A percentile compares a stretch with the other conserved stretches of the same genome.
Evolutionary conservation across 2,113 vertebrate species (phyloP).

Genomic region (Vulpes vulpes): DNA sequence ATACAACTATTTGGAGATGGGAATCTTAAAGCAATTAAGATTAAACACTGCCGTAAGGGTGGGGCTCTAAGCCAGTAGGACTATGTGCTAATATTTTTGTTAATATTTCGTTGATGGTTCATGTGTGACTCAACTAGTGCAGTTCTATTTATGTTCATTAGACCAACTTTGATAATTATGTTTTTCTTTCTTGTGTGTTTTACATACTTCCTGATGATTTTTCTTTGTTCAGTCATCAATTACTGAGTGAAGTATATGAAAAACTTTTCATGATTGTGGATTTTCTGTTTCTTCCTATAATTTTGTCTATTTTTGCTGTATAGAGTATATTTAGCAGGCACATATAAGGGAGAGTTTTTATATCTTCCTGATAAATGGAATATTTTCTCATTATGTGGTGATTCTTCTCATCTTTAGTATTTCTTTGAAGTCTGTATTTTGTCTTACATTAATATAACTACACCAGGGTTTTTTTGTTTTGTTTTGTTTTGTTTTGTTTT

Average conservation of each 20-base stretch:
- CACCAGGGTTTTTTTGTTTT: not conserved
- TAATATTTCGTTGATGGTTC: not conserved
- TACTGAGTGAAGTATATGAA: not conserved
- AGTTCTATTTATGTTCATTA: not conserved
- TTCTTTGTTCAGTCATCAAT: not conserved
- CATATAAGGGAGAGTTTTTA: not conserved
- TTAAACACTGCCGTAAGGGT: not conserved
- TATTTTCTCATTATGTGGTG: not conserved
- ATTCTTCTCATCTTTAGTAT: not conserved
- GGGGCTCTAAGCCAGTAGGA: not conserved
- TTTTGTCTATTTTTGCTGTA: not conserved
- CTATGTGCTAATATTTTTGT: not conserved
- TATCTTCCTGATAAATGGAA: not conserved
- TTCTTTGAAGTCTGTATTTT: not conserved
- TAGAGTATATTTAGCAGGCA: not conserved
- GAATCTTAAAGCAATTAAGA: not conserved
- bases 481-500: not conserved
- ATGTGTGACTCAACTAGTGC: not conserved
- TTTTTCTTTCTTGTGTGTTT: not conserved
- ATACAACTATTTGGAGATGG: not conserved
- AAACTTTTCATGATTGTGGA: not conserved
- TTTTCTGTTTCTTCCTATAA: not conserved
- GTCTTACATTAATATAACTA: not conserved
- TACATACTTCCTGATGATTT: not conserved
- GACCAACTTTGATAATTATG: not conserved